Percentiles rank a stretch among this genome's conserved stretches.
phyloP scores from a whole-genome alignment of 2,113 vertebrate species.

The Abramis brama region DNA sequence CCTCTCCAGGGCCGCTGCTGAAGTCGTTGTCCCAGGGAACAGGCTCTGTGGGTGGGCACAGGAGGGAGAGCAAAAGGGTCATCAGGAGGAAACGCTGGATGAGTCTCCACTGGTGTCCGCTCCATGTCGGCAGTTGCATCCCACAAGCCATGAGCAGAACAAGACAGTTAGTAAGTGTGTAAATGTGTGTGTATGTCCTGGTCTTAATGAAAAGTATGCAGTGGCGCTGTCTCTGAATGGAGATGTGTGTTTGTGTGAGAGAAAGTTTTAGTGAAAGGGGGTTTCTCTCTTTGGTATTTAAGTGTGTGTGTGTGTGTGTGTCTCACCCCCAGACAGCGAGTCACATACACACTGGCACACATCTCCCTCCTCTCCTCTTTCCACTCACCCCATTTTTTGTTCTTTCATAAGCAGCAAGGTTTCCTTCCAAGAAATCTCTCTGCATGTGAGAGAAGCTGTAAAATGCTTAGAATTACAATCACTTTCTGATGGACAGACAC shows the following conservation, averaged over 20 bases:
- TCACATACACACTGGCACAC: conserved; percentile 30
- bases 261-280: conserved; percentile 36
- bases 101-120: background rate
- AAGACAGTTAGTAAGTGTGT: background rate
- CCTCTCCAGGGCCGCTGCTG: conserved; percentile 15
- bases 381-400: conserved; percentile 40
- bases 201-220: background rate
- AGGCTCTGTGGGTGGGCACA: conserved; percentile 29
- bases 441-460: conserved; percentile 33
- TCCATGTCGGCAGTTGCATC: conserved; percentile 6
- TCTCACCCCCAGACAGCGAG: conserved; percentile 21
- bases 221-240: background rate
- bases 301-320: background rate
- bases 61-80: conserved; percentile 30
- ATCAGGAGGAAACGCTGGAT: conserved; percentile 34
- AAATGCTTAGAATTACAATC: conserved; percentile 38
- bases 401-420: conserved; percentile 35
- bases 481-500: conserved; percentile 37
- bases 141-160: conserved; percentile 38
- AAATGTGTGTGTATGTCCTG: conserved; percentile 9
- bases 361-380: conserved; percentile 30
- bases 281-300: conserved; percentile 30
- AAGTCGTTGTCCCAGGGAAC: conserved; percentile 11
- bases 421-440: conserved; percentile 35
- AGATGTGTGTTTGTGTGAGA: conserved; percentile 27